phyloP scores from a whole-genome alignment of 2,797 vertebrate genomes.

The Mastacembelus armatus region DNA sequence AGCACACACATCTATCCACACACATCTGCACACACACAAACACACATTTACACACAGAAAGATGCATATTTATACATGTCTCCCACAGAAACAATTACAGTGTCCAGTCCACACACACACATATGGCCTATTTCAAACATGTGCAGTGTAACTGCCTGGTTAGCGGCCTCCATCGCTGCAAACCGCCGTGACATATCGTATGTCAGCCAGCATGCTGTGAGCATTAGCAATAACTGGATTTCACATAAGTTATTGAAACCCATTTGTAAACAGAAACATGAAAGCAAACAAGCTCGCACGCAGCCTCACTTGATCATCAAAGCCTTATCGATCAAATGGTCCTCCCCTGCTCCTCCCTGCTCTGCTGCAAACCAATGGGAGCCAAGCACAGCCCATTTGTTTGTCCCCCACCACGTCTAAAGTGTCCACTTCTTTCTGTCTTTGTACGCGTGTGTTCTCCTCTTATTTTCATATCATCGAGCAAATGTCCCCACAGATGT shows the following conservation, averaged over 20 bases:
- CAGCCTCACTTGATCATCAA: constrained; percentile 83
- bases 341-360: constrained; percentile 48
- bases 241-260: constrained; percentile 78
- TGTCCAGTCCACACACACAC: constrained; percentile 23
- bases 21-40: constrained; percentile 4
- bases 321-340: constrained; percentile 79
- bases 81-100: constrained; percentile 39
- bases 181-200: constrained; percentile 65
- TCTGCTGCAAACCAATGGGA: constrained; percentile 51
- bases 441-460: background rate
- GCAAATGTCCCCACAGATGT: background rate
- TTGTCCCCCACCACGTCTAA: constrained; percentile 51
- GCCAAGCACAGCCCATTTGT: constrained; percentile 49
- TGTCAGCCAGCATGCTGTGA: constrained; percentile 74
- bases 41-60: constrained; percentile 15
- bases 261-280: constrained; percentile 85
- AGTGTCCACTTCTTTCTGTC: constrained; percentile 27
- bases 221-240: constrained; percentile 76
- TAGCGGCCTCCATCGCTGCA: constrained; percentile 53
- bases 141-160: constrained; percentile 44
- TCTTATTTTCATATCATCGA: background rate
- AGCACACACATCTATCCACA: constrained; percentile 1
- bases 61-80: constrained; percentile 17
- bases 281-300: constrained; percentile 78
- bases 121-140: constrained; percentile 31